A percentile compares a stretch with the other conserved stretches of the same genome.
Conservation (phyloP, 2,797 vertebrate genomes). For the Lophotriccus pileatus region DNA sequence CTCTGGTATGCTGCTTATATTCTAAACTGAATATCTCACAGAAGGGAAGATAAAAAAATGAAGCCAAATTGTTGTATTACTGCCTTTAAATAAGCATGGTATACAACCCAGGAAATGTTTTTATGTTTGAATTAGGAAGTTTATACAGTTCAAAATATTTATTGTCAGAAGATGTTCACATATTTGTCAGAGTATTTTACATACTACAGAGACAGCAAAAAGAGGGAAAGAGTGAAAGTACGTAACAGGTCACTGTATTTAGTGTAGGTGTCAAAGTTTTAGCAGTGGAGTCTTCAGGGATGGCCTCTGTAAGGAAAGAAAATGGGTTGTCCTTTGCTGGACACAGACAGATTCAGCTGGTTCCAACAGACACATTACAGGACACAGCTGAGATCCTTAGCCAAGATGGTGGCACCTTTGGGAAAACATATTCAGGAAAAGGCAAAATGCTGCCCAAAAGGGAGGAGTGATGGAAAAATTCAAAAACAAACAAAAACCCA, state of each 20-base stretch:
- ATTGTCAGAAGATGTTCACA: background rate
- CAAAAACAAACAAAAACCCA: background rate
- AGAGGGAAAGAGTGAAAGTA: background rate
- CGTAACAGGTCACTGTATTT: background rate
- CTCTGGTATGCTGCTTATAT: background rate
- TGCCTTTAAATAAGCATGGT: background rate
- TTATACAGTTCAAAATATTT: background rate
- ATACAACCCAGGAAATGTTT: background rate
- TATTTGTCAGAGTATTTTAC: background rate
- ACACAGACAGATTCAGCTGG: background rate
- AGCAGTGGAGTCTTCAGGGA: background rate
- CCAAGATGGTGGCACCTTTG: fast-evolving
- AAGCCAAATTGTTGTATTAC: background rate
- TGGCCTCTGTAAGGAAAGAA: background rate
- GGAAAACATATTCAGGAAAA: background rate
- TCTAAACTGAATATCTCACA: background rate
- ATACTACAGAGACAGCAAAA: background rate
- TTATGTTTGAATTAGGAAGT: background rate
- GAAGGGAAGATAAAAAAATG: background rate
- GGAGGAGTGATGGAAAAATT: background rate
- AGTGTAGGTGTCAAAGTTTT: background rate
- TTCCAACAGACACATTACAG: fast-evolving
- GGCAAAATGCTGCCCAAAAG: background rate
- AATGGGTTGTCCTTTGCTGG: background rate
- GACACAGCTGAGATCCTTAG: background rate